phyloP scores from a whole-genome alignment of 2,797 vertebrate species.

The Karalla daura region DNA sequence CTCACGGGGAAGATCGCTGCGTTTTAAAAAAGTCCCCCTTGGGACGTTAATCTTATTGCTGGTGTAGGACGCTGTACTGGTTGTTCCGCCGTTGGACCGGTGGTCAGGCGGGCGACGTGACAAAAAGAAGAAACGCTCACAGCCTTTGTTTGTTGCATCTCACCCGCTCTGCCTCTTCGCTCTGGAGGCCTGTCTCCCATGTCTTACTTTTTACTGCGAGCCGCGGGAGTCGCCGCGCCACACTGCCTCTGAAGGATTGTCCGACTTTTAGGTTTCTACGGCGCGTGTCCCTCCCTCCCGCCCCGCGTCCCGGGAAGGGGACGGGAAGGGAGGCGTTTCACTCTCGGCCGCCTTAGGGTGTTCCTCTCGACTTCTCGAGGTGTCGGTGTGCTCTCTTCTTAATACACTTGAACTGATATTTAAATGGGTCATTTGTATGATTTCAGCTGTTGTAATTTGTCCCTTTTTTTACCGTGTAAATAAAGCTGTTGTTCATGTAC shows the following conservation, averaged over 20 bases:
- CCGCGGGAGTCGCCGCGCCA: constrained; percentile 52
- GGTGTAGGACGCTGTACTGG: constrained; percentile 13
- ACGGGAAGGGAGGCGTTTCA: constrained; percentile 53
- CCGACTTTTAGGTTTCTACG: constrained; percentile 26
- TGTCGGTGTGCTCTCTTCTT: constrained; percentile 65
- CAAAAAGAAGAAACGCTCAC: constrained; percentile 2
- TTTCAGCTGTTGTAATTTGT: constrained; percentile 66
- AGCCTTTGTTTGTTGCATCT: constrained; percentile 20
- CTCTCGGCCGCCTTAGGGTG: constrained; percentile 71
- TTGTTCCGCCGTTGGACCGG: constrained; percentile 6
- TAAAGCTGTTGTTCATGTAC: constrained; percentile 80
- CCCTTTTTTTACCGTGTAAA: constrained; percentile 82
- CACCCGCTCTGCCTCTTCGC: constrained; percentile 4
- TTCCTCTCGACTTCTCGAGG: constrained; percentile 62
- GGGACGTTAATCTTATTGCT: background rate
- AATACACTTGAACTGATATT: constrained; percentile 77
- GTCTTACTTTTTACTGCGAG: constrained; percentile 39
- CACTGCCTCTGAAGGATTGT: constrained; percentile 64
- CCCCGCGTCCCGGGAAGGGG: constrained; percentile 23
- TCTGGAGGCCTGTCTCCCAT: constrained; percentile 46
- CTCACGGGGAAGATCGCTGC: constrained; percentile 17
- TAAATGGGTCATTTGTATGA: constrained; percentile 77
- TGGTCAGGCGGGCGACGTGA: background rate
- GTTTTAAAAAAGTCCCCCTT: constrained; percentile 21
- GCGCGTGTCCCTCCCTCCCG: constrained; percentile 31